Evolutionary conservation across 2,113 vertebrate species (phyloP).

Genomic region (Laticauda laticaudata): DNA sequence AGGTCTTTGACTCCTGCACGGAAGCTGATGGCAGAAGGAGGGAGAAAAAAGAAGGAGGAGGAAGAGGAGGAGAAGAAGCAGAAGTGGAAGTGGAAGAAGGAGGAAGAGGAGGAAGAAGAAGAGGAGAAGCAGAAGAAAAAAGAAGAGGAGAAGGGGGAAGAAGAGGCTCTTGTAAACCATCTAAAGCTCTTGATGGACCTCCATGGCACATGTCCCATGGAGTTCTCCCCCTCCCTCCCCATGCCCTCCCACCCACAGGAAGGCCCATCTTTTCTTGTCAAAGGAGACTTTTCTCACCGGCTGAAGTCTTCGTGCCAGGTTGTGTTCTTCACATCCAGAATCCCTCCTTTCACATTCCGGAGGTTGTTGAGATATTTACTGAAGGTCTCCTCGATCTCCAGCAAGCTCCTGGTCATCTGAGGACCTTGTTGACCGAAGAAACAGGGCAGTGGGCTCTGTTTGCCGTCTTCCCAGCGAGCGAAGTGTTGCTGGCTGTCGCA

Average conservation of each 20-base stretch:
- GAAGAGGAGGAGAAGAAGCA: no score
- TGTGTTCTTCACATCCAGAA: conserved; percentile 78
- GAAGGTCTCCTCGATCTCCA: conserved; percentile 77
- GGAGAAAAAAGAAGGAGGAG: no score
- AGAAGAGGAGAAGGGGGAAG: no score
- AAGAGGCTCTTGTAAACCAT: no score
- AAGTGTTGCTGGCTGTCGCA: conserved; percentile 86
- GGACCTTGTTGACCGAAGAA: conserved; percentile 73
- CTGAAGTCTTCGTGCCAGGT: conserved; percentile 79
- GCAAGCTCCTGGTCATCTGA: conserved; percentile 69
- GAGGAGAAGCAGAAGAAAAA: no score
- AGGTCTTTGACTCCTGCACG: conserved; percentile 70
- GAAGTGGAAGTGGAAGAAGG: no score
- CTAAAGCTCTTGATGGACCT: neutral
- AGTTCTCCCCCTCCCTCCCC: neutral
- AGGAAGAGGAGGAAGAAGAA: no score
- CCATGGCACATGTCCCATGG: neutral
- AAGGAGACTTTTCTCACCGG: conserved; percentile 50
- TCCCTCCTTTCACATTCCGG: conserved; percentile 57
- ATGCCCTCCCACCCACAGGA: no score
- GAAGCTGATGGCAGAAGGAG: conserved; percentile 54
- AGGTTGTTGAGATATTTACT: conserved; percentile 69
- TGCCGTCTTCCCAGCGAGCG: conserved; percentile 71
- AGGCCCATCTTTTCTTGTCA: neutral
- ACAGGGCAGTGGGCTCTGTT: conserved; percentile 69